Evolutionary conservation across 2,888 invertebrate species (phyloP).

Genomic region (Chloroclysta siterata): DNA sequence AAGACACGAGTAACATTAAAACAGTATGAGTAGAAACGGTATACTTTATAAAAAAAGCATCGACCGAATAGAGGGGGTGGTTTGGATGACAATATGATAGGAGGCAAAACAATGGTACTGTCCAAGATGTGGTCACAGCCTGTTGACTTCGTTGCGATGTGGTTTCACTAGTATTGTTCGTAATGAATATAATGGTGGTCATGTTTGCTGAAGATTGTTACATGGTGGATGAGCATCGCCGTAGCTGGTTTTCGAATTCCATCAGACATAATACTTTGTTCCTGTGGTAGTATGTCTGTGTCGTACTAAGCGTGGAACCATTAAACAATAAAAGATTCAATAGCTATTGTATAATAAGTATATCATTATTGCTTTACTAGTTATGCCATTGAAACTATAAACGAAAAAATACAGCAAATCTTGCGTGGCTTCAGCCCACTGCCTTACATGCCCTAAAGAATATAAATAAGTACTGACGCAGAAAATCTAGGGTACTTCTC

Average conservation of each 20-base stretch:
- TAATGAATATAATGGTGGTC: slow-evolving; percentile 70
- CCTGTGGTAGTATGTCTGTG: not conserved
- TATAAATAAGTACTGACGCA: too few relatives aligned
- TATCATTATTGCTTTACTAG: too few relatives aligned
- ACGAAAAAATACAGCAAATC: too few relatives aligned
- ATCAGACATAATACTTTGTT: slow-evolving; percentile 30
- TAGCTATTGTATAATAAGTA: too few relatives aligned
- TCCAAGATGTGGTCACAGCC: slow-evolving; percentile 73
- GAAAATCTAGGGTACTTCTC: too few relatives aligned
- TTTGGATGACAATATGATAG: slow-evolving; percentile 75
- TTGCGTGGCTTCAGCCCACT: too few relatives aligned
- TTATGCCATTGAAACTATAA: too few relatives aligned
- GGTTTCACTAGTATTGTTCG: slow-evolving; percentile 75
- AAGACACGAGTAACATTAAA: slow-evolving; percentile 33
- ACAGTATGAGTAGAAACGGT: slow-evolving; percentile 45
- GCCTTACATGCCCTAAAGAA: too few relatives aligned
- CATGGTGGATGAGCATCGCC: slow-evolving; percentile 64
- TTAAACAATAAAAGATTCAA: too few relatives aligned
- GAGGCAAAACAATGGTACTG: slow-evolving; percentile 69
- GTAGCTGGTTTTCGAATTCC: slow-evolving; percentile 53
- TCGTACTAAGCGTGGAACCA: not conserved
- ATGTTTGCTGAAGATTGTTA: slow-evolving; percentile 68
- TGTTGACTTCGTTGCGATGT: slow-evolving; percentile 75
- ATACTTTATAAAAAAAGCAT: slow-evolving; percentile 72
- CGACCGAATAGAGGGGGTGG: slow-evolving; percentile 54